phyloP scores from a whole-genome alignment of 2,113 vertebrate species.

The Tenrec ecaudatus region DNA sequence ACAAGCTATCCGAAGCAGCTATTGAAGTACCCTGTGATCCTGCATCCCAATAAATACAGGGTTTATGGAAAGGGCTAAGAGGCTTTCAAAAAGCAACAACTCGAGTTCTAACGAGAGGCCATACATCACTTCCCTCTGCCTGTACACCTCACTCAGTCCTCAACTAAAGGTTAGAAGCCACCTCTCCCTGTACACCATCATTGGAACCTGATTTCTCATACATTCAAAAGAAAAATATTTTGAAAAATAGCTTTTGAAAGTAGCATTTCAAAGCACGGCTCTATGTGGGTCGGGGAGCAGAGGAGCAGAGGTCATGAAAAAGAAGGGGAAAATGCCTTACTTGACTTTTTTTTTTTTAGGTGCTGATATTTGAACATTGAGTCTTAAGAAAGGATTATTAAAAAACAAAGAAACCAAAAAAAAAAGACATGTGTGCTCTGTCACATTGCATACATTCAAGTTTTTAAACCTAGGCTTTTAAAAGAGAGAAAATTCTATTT shows the following conservation, averaged over 20 bases:
- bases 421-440: not conserved
- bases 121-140: constrained; percentile 73
- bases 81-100: constrained; percentile 78
- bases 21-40: constrained; percentile 63
- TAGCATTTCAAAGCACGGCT: constrained; percentile 26
- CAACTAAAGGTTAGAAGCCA: constrained; percentile 71
- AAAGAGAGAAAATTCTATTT: constrained; percentile 61
- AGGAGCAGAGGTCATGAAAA: not conserved
- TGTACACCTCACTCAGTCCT: constrained; percentile 77
- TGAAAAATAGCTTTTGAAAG: constrained; percentile 54
- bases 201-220: constrained; percentile 53
- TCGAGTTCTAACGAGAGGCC: constrained; percentile 74
- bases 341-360: not conserved
- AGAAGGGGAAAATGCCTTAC: constrained; percentile 4
- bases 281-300: not conserved
- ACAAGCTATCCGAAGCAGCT: constrained; percentile 58
- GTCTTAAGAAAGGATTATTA: not conserved
- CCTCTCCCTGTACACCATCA: constrained; percentile 59
- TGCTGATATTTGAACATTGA: constrained; percentile 36
- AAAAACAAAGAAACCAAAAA: not conserved
- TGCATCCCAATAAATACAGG: constrained; percentile 63
- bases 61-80: constrained; percentile 69
- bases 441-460: constrained; percentile 62
- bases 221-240: constrained; percentile 64
- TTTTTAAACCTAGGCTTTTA: constrained; percentile 75